Evolutionary conservation across 2,888 invertebrate species (phyloP).

Genomic region (Anthrax anthrax): DNA sequence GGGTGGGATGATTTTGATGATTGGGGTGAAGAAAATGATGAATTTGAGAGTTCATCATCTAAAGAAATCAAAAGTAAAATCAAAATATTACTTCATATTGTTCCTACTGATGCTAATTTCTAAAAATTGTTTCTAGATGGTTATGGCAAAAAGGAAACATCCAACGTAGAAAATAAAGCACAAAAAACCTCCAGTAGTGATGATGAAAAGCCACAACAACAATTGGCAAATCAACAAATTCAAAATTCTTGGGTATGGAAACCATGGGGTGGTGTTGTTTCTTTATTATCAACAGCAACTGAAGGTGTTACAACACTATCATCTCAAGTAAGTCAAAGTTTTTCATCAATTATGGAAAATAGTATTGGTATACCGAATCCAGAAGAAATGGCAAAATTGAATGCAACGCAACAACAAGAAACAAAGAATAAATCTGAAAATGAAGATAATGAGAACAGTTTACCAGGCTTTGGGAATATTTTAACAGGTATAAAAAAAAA

Average conservation of each 20-base stretch:
- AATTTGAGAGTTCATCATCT: neutral
- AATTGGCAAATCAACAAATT: conserved; percentile 8
- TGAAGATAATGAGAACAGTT: conserved; percentile 1
- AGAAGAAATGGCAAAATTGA: conserved; percentile 51
- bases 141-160: neutral
- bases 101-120: no score
- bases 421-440: conserved; percentile 3
- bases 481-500: conserved; percentile 6
- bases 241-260: conserved; percentile 45
- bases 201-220: neutral
- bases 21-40: conserved; percentile 25
- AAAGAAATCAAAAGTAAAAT: no score
- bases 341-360: conserved; percentile 61
- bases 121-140: no score
- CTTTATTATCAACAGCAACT: conserved; percentile 59
- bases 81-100: no score
- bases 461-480: conserved; percentile 7
- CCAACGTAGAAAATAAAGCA: neutral
- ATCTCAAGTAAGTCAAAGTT: conserved; percentile 65
- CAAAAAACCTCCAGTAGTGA: neutral
- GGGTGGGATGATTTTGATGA: conserved; percentile 40
- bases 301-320: conserved; percentile 65
- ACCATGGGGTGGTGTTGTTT: conserved; percentile 60
- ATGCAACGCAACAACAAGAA: conserved; percentile 15
- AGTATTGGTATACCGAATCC: conserved; percentile 75